Base-by-base conservation (phyloP, 2,888 invertebrate species). In the Fragum sueziense region DNA sequence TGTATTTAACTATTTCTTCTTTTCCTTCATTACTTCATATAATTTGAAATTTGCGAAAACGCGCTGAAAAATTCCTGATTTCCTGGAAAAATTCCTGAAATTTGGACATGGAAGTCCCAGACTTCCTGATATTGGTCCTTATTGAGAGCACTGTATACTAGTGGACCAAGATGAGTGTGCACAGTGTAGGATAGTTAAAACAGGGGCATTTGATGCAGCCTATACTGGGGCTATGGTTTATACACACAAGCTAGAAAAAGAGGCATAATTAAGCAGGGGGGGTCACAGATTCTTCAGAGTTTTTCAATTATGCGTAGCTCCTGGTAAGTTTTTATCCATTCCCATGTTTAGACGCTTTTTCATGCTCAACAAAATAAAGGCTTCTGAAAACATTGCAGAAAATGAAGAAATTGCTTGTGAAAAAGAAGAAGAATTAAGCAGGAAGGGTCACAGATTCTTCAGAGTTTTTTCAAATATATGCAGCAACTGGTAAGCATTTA, bases 161-260 rank as follows among this genome's bases (percentile, higher is more conserved):
- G 51, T 29, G 0, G 27, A 68, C 27, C 17, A 51, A 27, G 37
- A 51, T 29, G 51, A 47, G 31, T 68, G 68, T 51, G 47, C 51
- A 20, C 51, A 51, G 27, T 68, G 68, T 51, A 68, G 31, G 51
- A 22, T 68, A 20, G 68, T 68, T 11, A n/a, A 29, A 51, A 51
- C 68, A 51, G n/a, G 20, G 1, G 22, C 41, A 17, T 17, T 31
- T 47, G 47, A 31, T 51, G 20, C 29, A 6, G 20, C 27, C 1
- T 47, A 25, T n/a, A 2, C n/a, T 1, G 51, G 41, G 14, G 14
- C 33, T 14, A n/a, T 61, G 61, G 29, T 11, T n/a, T 31, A 61
- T 11, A 33, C n/a, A 9, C 3, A 47, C 47, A 47, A n/a, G 17
- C 4, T 47, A 2, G 47, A 4, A 14, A 47, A 14, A 47, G 47